These are phyloP conservation scores for Steinernema khuongi DNA, from an alignment of 1,140 invertebrate species.

Conservation along the genomic window DNA sequence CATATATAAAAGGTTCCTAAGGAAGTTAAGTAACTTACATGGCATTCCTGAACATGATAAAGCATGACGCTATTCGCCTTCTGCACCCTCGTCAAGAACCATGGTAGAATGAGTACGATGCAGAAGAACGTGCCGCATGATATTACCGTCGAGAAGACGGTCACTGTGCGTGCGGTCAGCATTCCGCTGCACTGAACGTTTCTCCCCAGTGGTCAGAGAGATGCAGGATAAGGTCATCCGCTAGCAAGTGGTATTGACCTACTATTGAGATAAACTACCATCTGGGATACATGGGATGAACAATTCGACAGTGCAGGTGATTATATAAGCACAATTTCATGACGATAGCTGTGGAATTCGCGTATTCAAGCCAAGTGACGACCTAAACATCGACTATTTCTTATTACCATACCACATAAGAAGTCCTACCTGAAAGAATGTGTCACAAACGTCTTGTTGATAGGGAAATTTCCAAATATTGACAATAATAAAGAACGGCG, in stretches of 20 bases:
- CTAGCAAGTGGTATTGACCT: neutral
- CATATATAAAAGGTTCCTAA: neutral
- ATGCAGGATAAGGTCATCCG: neutral
- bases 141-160: conserved; percentile 3
- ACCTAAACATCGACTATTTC: conserved; percentile 36
- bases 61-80: neutral
- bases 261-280: too few relatives aligned
- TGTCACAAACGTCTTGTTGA: conserved; percentile 40
- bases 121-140: neutral
- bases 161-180: neutral
- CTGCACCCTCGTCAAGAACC: neutral
- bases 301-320: too few relatives aligned
- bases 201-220: neutral
- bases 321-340: too few relatives aligned
- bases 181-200: neutral
- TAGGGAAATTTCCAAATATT: conserved; percentile 70
- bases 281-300: too few relatives aligned
- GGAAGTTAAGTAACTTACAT: neutral
- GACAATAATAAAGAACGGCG: conserved; percentile 93
- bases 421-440: conserved; percentile 47
- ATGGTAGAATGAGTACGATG: neutral
- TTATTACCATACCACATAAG: neutral
- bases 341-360: conserved; percentile 92
- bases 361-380: conserved; percentile 90
- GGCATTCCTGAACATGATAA: neutral